Base-by-base conservation (phyloP, 2,113 vertebrate species). In the Lasiurus borealis region DNA sequence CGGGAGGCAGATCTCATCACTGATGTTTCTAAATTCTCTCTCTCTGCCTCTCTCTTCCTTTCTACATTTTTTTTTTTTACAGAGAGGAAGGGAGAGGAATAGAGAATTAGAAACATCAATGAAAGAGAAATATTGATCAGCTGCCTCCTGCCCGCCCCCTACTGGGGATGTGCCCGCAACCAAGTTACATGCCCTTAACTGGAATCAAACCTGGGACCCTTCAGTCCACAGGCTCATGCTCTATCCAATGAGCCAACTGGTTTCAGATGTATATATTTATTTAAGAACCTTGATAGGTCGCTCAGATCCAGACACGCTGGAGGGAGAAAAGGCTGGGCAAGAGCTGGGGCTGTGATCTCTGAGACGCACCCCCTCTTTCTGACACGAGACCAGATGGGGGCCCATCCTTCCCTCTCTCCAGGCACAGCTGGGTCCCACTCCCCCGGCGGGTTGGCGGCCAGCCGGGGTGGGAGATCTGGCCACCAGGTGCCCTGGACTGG, bases 401-500 rank as follows among this genome's bases (percentile, higher is more conserved):
- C 1, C 1, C 1, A 7, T 34, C 78, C 48, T 2, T 9, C 3
- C 31, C 36, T 3, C 57, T 12, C 46, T 3, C 31, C 36, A 12
- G 31, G 15, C 73, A 27, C 93, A 85, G 82, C 44, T 66, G 62
- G 29, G 10, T 72, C 59, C 85, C 68, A 40, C 31, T 50, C 48
- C 57, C 52, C 64, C 8, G 62, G 83, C 31, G 10, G 40, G 15
- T 3, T 83, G 71, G 94, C 64, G 31, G 40, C 44, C 34, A 6
- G 54, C 80, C 71, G 66, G 80, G 19, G 29, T 0, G 0, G n/a
- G 23, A 18, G 64, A 27, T 14, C 59, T 92, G 85, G 72, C 57
- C 68, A 73, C 88, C 93, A 93, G 85, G 44, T 77, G 68, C 25
- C 52, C 66, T 80, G 18, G 34, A 27, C 75, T 66, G 66, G 31